Conservation (phyloP, 2,797 vertebrate genomes). For the Fistularia commersonii region DNA sequence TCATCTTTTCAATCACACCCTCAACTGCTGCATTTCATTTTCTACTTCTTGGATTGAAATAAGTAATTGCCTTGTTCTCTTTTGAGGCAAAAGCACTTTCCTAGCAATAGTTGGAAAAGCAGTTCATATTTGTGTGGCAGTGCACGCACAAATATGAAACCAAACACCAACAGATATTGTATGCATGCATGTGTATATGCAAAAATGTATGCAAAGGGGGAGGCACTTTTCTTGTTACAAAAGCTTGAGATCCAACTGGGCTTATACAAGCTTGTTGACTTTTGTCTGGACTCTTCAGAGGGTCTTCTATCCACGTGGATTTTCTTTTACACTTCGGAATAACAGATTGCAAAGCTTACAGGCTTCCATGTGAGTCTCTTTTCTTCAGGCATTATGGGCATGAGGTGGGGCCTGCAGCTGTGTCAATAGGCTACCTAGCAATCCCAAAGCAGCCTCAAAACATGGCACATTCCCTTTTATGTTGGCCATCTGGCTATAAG, state of each 20-base stretch:
- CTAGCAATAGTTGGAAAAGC: constrained; percentile 41
- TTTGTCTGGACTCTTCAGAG: constrained; percentile 53
- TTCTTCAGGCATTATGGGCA: constrained; percentile 53
- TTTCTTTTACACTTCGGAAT: constrained; percentile 65
- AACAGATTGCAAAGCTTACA: constrained; percentile 62
- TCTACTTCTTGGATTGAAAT: constrained; percentile 41
- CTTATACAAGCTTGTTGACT: constrained; percentile 52
- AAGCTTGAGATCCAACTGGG: constrained; percentile 41
- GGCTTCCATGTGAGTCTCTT: constrained; percentile 52
- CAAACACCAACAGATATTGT: constrained; percentile 21
- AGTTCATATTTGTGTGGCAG: too few species aligned
- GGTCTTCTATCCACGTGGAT: constrained; percentile 40
- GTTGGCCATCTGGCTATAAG: constrained; percentile 55
- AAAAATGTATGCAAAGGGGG: constrained; percentile 43
- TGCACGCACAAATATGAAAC: constrained; percentile 20
- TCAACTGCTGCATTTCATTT: constrained; percentile 27
- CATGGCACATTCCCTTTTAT: constrained; percentile 60
- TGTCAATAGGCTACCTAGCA: constrained; percentile 73
- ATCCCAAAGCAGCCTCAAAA: constrained; percentile 61
- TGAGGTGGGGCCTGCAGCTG: constrained; percentile 75
- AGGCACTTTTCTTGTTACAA: constrained; percentile 46
- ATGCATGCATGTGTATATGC: constrained; percentile 35
- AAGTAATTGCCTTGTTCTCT: constrained; percentile 51
- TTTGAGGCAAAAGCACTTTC: constrained; percentile 39
- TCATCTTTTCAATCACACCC: constrained; percentile 28